Evolutionary conservation across 1,140 invertebrate genomes (phyloP), one percentile per base, ranked within the genome.

Genomic region (Micrasema longulum): DNA sequence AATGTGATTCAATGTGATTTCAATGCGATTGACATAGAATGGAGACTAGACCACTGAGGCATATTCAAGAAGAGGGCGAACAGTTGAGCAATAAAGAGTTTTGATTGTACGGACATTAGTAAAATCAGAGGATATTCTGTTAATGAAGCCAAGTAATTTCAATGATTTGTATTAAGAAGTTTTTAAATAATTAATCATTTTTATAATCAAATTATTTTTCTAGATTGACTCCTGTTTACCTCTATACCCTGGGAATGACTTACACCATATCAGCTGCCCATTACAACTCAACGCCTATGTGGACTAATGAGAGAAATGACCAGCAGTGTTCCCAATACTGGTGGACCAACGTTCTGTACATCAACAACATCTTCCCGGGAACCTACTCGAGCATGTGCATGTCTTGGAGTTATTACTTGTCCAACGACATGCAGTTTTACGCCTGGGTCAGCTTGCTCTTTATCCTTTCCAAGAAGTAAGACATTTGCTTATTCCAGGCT

Each of bases 401-500:
- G 82, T 89, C 88, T 2, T 94, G 92, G 90, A 90, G 90, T 20
- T 95, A 93, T 93, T 95, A 94, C 76, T 77, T 95, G 47, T 89
- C 93, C 12, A 89, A 89, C 66, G 94, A 95, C 78, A 93, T 92
- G 87, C 93, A 94, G 81, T 92, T 92, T 77, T 94, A 90, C 77
- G 77, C 90, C 5, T 78, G 93, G 62, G 81, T 80, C 36, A 79
- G 80, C 0, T 73, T 85, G 11, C 53, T 89, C 0, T 74, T 69
- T 26, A 26, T 45, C 38, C 36, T 69, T 12, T 55, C 66, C n/a
- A 69, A 23, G 41, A 52, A 18, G 66, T 60, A 18, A 45, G 53
- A n/a, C n/a, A n/a, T n/a, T 12, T 55, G 1, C 2, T 55, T 53
- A 6, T 48, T 14, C 14, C 6, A 48, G 16, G 16, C 14, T 14